Conservation (phyloP, 2,888 invertebrate species). For the Dorcus parallelipipedus region DNA sequence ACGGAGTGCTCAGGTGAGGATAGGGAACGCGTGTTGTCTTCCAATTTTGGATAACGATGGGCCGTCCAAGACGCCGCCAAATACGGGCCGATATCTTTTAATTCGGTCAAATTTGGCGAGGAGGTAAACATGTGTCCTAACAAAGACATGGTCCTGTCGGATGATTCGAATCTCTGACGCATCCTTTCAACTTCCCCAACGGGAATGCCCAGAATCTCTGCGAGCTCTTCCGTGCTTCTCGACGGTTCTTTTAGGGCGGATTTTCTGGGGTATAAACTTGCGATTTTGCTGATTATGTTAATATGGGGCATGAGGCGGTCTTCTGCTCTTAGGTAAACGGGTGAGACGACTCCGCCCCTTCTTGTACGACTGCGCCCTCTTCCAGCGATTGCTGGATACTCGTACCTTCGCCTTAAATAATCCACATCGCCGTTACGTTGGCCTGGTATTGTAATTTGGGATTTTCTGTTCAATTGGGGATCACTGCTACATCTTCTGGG, state of each 20-base stretch:
- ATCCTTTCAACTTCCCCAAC: constrained; percentile 71
- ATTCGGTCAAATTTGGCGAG: constrained; percentile 73
- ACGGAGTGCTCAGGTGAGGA: constrained; percentile 50
- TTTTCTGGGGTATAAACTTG: constrained; percentile 51
- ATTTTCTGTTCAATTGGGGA: constrained; percentile 67
- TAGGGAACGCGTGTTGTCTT: constrained; percentile 65
- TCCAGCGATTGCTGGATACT: constrained; percentile 48
- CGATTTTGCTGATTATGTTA: constrained; percentile 85
- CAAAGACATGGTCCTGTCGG: constrained; percentile 55
- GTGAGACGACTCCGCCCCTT: constrained; percentile 55
- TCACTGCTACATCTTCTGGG: constrained; percentile 70
- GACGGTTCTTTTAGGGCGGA: constrained; percentile 32
- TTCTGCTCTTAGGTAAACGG: constrained; percentile 63
- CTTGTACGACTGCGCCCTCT: constrained; percentile 52
- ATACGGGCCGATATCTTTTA: constrained; percentile 75
- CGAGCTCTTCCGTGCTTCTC: constrained; percentile 41
- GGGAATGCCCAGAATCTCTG: constrained; percentile 47
- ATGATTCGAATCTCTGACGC: constrained; percentile 67
- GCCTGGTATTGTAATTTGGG: constrained; percentile 48
- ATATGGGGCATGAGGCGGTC: constrained; percentile 85
- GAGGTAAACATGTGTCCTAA: constrained; percentile 78
- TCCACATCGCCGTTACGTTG: constrained; percentile 56
- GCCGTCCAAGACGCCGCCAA: constrained; percentile 77
- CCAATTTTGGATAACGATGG: constrained; percentile 69
- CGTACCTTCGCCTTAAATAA: constrained; percentile 60